phyloP scores from a whole-genome alignment of 2,113 vertebrate species.

The Lethenteron reissneri region DNA sequence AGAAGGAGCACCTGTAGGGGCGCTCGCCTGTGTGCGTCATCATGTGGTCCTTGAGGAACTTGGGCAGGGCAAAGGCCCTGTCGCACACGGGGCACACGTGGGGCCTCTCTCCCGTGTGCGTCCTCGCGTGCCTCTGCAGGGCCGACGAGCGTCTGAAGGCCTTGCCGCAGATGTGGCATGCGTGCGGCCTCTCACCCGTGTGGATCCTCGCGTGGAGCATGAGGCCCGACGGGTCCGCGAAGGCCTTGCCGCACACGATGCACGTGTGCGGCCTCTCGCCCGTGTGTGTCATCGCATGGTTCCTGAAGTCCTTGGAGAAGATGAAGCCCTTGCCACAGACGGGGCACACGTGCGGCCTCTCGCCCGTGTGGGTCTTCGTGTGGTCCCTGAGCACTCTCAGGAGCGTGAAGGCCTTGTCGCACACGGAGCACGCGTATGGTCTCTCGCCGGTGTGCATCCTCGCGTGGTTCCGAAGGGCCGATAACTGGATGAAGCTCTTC shows the following conservation, averaged over 20 bases:
- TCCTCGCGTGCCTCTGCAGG: conserved; percentile 1
- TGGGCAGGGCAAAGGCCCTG: neutral
- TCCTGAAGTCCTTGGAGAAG: neutral
- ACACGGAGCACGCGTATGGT: neutral
- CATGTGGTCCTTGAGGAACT: neutral
- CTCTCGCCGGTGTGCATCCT: neutral
- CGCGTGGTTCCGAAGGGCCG: neutral
- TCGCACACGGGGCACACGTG: neutral
- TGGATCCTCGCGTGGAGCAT: conserved; percentile 16
- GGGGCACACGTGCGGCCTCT: conserved; percentile 1
- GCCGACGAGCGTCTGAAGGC: neutral
- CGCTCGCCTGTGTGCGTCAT: conserved; percentile 3
- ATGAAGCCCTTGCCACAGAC: neutral
- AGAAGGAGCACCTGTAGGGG: neutral
- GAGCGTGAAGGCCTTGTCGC: neutral
- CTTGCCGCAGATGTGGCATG: neutral
- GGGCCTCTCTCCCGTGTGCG: conserved; percentile 5
- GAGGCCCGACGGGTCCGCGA: too few species aligned
- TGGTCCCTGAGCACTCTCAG: neutral
- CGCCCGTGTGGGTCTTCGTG: neutral
- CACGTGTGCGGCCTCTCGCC: conserved; percentile 2
- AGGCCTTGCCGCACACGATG: neutral
- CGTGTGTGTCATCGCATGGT: neutral
- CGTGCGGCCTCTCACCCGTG: neutral
- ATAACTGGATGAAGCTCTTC: neutral